Evolutionary conservation across 2,113 vertebrate species (phyloP).

Genomic region (Brachyistius frenatus): DNA sequence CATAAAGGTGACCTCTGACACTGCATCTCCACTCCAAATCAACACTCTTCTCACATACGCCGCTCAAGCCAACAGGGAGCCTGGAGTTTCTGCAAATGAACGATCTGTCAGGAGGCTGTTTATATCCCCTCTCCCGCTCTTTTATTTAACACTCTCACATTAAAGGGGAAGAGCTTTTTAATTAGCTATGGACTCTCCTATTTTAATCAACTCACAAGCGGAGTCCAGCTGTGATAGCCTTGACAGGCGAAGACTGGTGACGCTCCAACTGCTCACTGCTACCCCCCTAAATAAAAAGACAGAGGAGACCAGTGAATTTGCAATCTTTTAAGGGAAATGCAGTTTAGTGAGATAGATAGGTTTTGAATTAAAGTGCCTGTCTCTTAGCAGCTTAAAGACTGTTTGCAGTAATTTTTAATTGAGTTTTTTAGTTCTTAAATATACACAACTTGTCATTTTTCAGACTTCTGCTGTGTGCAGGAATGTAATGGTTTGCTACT

Average conservation of each 20-base stretch:
- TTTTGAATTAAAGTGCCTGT: slow-evolving; percentile 75
- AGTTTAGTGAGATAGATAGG: slow-evolving; percentile 74
- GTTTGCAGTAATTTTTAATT: slow-evolving; percentile 60
- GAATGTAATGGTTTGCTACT: slow-evolving; percentile 16
- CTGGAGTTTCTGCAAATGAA: slow-evolving; percentile 80
- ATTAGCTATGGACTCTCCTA: slow-evolving; percentile 83
- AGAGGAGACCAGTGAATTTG: slow-evolving; percentile 54
- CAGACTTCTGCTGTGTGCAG: slow-evolving; percentile 16
- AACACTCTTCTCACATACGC: slow-evolving; percentile 73
- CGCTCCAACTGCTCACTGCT: slow-evolving; percentile 72
- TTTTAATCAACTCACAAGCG: slow-evolving; percentile 85
- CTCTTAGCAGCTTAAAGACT: slow-evolving; percentile 61
- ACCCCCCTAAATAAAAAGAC: slow-evolving; percentile 30
- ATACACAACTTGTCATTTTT: slow-evolving; percentile 51
- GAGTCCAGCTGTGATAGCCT: slow-evolving; percentile 83
- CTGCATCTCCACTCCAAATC: slow-evolving; percentile 64
- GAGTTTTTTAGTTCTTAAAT: slow-evolving; percentile 54
- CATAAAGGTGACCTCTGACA: slow-evolving; percentile 73
- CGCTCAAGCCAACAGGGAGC: slow-evolving; percentile 71
- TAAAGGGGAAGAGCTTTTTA: slow-evolving; percentile 84
- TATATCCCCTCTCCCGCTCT: slow-evolving; percentile 77
- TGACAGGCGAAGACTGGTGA: slow-evolving; percentile 82
- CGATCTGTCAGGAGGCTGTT: slow-evolving; percentile 84
- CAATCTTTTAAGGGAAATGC: slow-evolving; percentile 66
- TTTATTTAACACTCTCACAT: slow-evolving; percentile 82